Evolutionary conservation across 2,888 invertebrate genomes (phyloP).

Genomic region (Nephrocerus scutellatus): DNA sequence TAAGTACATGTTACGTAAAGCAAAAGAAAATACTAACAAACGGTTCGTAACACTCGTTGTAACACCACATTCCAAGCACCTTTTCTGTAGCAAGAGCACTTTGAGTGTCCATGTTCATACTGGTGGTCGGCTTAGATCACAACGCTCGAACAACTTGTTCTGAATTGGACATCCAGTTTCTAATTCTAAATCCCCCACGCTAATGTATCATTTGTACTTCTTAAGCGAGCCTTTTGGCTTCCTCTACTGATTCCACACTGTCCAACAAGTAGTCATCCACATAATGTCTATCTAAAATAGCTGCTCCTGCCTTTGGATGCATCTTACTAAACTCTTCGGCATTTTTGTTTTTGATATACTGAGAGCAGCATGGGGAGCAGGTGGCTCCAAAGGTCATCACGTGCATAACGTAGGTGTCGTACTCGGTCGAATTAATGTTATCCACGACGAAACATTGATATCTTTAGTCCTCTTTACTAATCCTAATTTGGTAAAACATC

Average conservation of each 20-base stretch:
- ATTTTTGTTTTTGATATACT: conserved; percentile 13
- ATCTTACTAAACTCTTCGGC: conserved; percentile 2
- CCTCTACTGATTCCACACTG: conserved; percentile 6
- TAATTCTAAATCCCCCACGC: conserved; percentile 6
- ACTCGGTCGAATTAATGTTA: conserved; percentile 11
- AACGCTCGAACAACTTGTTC: conserved; percentile 1
- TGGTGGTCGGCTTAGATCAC: no score
- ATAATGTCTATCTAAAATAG: conserved; percentile 10
- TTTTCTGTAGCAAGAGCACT: conserved; percentile 6
- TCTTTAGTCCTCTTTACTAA: background rate
- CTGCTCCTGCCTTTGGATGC: conserved; percentile 6
- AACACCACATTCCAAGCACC: conserved; percentile 6
- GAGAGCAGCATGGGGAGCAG: conserved; percentile 11
- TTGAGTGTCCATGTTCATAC: no score
- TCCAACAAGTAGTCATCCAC: conserved; percentile 13
- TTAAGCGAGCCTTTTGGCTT: conserved; percentile 2
- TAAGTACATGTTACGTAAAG: no score
- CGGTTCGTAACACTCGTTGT: conserved; percentile 3
- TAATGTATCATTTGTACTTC: conserved; percentile 7
- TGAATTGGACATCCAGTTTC: conserved; percentile 10
- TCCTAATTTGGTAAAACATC: conserved; percentile 6
- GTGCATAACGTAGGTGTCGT: conserved; percentile 15
- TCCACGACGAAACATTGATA: conserved; percentile 13
- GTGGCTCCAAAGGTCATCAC: conserved; percentile 16
- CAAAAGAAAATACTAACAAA: no score